Conservation (phyloP, 2,888 invertebrate genomes). For the Augochlorella aurata region DNA sequence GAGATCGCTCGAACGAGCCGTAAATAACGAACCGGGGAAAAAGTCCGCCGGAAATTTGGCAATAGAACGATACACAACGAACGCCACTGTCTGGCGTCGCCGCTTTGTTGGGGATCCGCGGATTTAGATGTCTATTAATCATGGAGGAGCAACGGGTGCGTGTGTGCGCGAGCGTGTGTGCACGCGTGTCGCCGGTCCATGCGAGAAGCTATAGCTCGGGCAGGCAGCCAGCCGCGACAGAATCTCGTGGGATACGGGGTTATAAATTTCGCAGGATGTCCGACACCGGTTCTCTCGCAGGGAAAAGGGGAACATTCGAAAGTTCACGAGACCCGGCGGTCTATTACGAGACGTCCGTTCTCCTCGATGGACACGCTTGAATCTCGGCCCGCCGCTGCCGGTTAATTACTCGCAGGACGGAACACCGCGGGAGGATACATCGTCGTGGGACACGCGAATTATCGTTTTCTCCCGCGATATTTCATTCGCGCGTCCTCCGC, state of each 20-base stretch:
- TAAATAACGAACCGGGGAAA: slow-evolving; percentile 46
- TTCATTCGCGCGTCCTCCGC: background rate
- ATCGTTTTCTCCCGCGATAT: background rate
- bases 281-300: slow-evolving; percentile 18
- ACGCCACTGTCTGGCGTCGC: slow-evolving; percentile 30
- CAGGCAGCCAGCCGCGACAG: slow-evolving; percentile 68
- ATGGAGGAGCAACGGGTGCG: slow-evolving; percentile 8
- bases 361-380: background rate
- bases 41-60: slow-evolving; percentile 57
- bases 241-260: slow-evolving; percentile 63
- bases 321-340: slow-evolving; percentile 25
- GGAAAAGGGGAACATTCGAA: slow-evolving; percentile 24
- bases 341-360: background rate
- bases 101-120: slow-evolving; percentile 47
- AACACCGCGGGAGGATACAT: background rate
- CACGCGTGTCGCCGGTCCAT: slow-evolving; percentile 34
- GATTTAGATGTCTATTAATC: slow-evolving; percentile 59
- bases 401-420: slow-evolving; percentile 2
- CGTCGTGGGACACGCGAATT: background rate
- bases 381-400: background rate
- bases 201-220: slow-evolving; percentile 51
- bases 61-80: slow-evolving; percentile 46
- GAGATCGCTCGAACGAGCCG: slow-evolving; percentile 16
- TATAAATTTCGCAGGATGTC: slow-evolving; percentile 68
- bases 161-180: background rate